Conservation (phyloP, 2,888 invertebrate species). For the Ophion slaviceki region DNA sequence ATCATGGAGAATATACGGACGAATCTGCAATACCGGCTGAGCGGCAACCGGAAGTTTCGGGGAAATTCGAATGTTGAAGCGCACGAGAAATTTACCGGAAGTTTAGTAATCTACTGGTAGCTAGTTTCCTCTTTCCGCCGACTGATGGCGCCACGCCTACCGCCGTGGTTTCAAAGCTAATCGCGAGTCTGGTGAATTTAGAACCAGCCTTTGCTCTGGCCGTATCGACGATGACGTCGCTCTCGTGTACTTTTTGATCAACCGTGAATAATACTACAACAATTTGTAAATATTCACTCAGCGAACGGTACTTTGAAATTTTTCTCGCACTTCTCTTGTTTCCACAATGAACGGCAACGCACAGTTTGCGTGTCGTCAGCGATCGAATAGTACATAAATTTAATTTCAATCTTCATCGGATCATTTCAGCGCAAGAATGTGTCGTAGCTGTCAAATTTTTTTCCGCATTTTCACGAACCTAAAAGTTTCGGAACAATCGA, state of each 20-base stretch:
- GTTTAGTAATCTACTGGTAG: too few relatives aligned
- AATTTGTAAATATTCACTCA: not conserved
- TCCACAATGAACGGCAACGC: not conserved
- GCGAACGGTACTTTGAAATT: not conserved
- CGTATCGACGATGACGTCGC: not conserved
- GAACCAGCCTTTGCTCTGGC: too few relatives aligned
- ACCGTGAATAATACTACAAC: not conserved
- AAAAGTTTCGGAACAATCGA: constrained; percentile 6
- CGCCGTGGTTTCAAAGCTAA: too few relatives aligned
- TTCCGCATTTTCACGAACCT: not conserved
- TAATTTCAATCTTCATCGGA: not conserved
- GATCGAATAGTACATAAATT: not conserved
- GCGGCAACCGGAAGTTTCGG: not conserved
- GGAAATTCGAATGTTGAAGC: too few relatives aligned
- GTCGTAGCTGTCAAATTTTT: constrained; percentile 4
- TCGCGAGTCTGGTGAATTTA: too few relatives aligned
- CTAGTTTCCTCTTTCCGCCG: too few relatives aligned
- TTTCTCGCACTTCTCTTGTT: not conserved
- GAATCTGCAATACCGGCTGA: not conserved
- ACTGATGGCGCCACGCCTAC: too few relatives aligned
- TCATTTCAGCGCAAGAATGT: constrained; percentile 1
- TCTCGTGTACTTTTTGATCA: not conserved
- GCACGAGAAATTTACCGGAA: too few relatives aligned
- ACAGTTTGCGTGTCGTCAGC: not conserved
- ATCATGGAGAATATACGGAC: constrained; percentile 36